Base-by-base conservation (phyloP, 1,140 invertebrate species). In the Drosophila sechellia region DNA sequence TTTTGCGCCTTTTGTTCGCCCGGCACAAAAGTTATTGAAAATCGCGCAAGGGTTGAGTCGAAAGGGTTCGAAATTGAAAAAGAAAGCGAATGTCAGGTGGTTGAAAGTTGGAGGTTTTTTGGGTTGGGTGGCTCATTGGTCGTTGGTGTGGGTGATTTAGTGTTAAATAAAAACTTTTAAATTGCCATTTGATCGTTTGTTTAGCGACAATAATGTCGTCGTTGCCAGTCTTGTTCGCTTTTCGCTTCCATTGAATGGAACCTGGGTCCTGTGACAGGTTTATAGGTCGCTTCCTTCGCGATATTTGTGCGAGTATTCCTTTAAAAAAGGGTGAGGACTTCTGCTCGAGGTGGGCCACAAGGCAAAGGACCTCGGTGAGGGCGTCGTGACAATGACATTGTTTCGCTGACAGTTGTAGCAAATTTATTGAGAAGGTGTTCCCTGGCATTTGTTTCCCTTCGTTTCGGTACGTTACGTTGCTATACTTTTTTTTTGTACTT, bases 91-190 rank as follows among this genome's bases (percentile, higher is more conserved):
- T 77, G 83, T 86, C 83, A 86, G 83, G 83, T 87, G 83, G 78
- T 20, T 35, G 45, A 15, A 40, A 40, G 42, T 43, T 46, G 59
- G 45, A 43, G 11, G 58, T 53, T 37, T 37, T 27, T 5, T 34
- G 54, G 52, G 48, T 39, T 20, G 15, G 37, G 39, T 17, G 68
- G 61, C 64, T 74, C 58, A 72, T 57, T 81, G 76, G 48, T 77
- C 37, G 45, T 52, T 72, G 79, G 79, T 81, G 83, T 89, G 77
- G 89, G 89, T 90, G 89, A 90, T 90, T 90, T 90, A 90, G 89
- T 90, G 89, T 91, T 91, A 81, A 90, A 90, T 90, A 90, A 90
- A 90, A 90, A 90, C 89, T 90, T 90, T 90, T 89, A 91, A 90
- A 90, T 90, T 90, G 89, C 84, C 89, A 90, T 90, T 90, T 90